Evolutionary conservation across 2,888 invertebrate genomes (phyloP), one percentile per base, ranked within the genome.

Genomic region (Cephus pulcher): DNA sequence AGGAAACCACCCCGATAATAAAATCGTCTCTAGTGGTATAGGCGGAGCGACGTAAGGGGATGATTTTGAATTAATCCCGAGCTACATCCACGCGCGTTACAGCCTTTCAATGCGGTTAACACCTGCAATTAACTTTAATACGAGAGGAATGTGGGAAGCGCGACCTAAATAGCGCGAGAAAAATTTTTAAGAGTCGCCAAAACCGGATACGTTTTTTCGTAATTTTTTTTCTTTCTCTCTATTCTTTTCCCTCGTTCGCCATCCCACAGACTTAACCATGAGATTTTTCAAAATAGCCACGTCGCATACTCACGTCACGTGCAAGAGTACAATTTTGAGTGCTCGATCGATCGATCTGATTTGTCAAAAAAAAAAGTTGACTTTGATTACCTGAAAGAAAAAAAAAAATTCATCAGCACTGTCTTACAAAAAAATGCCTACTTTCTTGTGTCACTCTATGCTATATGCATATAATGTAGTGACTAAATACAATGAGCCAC

Each of bases 401-500:
- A 75, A 30, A 30, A 73, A 75, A 56, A n/a, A 12, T 71, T 79
- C 77, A 80, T 75, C 34, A 40, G 34, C 23, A 15, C 76, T 30
- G 32, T 12, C 34, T 69, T 32, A 23, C 35, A 35, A 40, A 33
- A 37, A 74, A 70, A 4, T 34, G 1, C 68, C 23, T 70, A 15
- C 9, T 23, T 40, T 73, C 75, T 70, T 12, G 2, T 40, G 4
- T 15, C 12, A n/a, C 30, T 40, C 73, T 32, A 70, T 32, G 15
- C n/a, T 32, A 73, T 4, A 40, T 37, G 75, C 12, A 75, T 68
- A 70, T 77, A 4, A 74, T 56, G 35, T n/a, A 23, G 9, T 12
- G 69, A 75, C 79, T 56, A 73, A 75, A 76, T 75, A 75, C 76
- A 76, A 35, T 34, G 69, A 76, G 69, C 71, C 34, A 23, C 56